Base-by-base conservation (phyloP, 2,888 invertebrate species). In the Hypolimnas misippus region DNA sequence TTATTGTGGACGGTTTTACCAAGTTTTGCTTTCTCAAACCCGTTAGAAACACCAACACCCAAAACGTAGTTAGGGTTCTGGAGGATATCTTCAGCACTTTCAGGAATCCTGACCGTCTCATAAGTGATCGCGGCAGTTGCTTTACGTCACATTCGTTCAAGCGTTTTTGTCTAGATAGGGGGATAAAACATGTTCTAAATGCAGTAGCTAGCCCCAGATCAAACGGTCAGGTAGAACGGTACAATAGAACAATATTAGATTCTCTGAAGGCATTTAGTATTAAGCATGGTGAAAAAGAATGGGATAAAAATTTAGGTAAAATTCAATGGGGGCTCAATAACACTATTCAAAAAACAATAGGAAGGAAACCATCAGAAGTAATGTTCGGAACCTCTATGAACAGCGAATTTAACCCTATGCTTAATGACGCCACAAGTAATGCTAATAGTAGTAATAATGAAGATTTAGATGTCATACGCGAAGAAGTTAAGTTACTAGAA, bases 251-350 rank as follows among this genome's bases (percentile, higher is more conserved):
- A 8, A 42, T 64, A 25, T 16, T 60, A 0, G 63, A 68, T 29
- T 72, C 76, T 2, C 51, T 74, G 10, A 69, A 71, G 16, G 74
- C 76, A 1, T 70, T 76, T 54, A 73, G 57, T 33, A 2, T 69
- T 10, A 58, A 72, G n/a, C 61, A 66, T 31, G 65, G 73, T 40
- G 79, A 78, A 58, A 77, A 74, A 29, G 70, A 69, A 46, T 83
- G 83, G 81, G 79, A 81, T 69, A 65, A 70, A 53, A 71, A 79
- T 19, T 55, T 82, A 19, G 71, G 73, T 16, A 62, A 51, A 72
- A 55, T 71, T 8, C 73, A 72, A 44, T 72, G 72, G 71, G 71
- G 71, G 0, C 51, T 73, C 0, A 72, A 79, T 53, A 79, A 78
- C 58, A 73, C 75, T 1, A 40, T 67, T 3, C 72, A 73, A 49